Conservation (phyloP, 2,888 invertebrate species). For the Resseliella maxima region DNA sequence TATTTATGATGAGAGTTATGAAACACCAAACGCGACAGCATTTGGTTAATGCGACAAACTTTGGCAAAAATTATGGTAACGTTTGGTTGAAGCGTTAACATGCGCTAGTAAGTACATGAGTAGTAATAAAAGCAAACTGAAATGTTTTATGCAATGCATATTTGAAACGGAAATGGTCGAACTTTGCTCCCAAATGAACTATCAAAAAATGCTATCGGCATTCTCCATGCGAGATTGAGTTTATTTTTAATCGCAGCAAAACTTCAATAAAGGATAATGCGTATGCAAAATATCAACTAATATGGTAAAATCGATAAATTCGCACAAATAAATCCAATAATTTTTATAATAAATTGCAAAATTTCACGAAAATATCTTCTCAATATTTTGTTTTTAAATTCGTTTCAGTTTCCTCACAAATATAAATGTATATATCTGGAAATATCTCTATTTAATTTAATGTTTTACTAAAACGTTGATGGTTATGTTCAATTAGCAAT, state of each 20-base stretch:
- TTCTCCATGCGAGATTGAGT: no score
- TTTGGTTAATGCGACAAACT: background rate
- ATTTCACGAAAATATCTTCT: background rate
- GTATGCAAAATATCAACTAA: background rate
- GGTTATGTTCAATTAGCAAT: slow-evolving; percentile 13
- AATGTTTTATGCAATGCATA: background rate
- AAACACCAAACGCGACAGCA: background rate
- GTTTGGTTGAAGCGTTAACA: background rate
- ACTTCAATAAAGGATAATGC: background rate
- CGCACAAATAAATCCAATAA: background rate
- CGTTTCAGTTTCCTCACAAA: background rate
- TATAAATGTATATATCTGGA: background rate
- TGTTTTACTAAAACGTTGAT: background rate
- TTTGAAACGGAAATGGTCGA: background rate
- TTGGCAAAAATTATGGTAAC: background rate
- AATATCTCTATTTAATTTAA: background rate
- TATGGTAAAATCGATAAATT: background rate
- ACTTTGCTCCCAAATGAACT: background rate
- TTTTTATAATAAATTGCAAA: background rate
- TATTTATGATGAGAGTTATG: background rate
- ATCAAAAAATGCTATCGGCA: background rate
- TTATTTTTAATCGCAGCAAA: background rate
- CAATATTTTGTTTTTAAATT: background rate
- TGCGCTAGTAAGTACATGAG: no score
- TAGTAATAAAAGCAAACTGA: background rate